Evolutionary conservation across 2,113 vertebrate genomes (phyloP).

Genomic region (Phylloscopus trochilus): DNA sequence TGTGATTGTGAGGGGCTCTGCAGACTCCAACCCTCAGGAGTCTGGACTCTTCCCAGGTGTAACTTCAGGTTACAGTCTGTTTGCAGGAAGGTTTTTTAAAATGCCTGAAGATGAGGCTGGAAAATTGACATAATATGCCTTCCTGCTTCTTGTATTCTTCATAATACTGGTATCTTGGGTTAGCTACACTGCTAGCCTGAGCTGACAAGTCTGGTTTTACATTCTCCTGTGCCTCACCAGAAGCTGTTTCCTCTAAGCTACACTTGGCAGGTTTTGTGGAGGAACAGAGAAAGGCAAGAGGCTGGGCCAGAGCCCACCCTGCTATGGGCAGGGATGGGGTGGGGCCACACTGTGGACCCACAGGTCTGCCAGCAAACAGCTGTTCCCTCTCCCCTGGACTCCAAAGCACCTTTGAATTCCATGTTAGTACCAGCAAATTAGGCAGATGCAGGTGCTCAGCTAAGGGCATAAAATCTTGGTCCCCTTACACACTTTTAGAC

Average conservation of each 20-base stretch:
- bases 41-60: background rate
- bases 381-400: background rate
- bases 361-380: rapidly evolving
- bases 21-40: background rate
- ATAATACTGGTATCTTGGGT: background rate
- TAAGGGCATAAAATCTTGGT: background rate
- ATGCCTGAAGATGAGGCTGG: background rate
- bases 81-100: background rate
- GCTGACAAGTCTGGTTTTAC: background rate
- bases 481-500: background rate
- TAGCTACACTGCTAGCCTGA: background rate
- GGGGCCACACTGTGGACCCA: rapidly evolving
- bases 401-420: background rate
- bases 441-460: background rate
- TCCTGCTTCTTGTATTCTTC: background rate
- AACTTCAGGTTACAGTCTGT: background rate
- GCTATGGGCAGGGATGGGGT: too few relatives aligned
- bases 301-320: rapidly evolving
- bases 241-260: background rate
- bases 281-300: background rate
- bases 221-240: background rate
- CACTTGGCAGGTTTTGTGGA: background rate
- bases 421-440: background rate
- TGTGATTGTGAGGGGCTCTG: background rate
- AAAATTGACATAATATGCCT: background rate